Conservation (phyloP, 2,888 invertebrate species). For the Apotomis turbidana region DNA sequence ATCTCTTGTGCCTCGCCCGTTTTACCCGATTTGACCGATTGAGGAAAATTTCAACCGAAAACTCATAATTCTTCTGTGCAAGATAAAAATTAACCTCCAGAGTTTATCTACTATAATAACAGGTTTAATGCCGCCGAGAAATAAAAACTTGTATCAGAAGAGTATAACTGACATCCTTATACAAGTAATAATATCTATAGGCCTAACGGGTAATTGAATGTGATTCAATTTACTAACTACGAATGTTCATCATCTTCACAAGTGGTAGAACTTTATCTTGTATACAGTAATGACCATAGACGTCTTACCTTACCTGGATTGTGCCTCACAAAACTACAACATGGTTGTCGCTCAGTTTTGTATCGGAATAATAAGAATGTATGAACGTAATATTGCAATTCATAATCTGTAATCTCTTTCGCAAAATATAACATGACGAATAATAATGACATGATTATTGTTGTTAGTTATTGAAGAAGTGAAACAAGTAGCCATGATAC, state of each 20-base stretch:
- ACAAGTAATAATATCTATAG: conserved; percentile 50
- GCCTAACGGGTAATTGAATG: conserved; percentile 59
- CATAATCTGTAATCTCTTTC: conserved; percentile 11
- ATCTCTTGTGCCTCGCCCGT: background rate
- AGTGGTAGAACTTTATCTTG: conserved; percentile 53
- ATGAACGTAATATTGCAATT: background rate
- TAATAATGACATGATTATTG: conserved; percentile 29
- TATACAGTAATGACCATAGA: background rate
- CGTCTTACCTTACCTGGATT: background rate
- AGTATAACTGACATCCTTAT: conserved; percentile 59
- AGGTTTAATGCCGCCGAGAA: background rate
- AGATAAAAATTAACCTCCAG: conserved; percentile 4
- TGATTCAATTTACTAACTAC: conserved; percentile 62
- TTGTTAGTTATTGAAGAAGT: conserved; percentile 48
- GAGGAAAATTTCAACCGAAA: conserved; percentile 6
- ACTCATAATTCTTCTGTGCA: background rate
- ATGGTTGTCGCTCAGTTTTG: background rate
- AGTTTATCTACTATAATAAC: background rate
- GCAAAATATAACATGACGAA: background rate
- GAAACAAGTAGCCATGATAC: conserved; percentile 60
- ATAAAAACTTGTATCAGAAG: background rate
- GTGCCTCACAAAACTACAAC: too few species aligned
- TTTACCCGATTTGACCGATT: background rate
- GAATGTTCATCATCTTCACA: conserved; percentile 61
- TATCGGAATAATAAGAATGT: too few species aligned